These are phyloP conservation scores for Urechis unicinctus DNA, from an alignment of 2,888 invertebrate species.

Conservation along the genomic window DNA sequence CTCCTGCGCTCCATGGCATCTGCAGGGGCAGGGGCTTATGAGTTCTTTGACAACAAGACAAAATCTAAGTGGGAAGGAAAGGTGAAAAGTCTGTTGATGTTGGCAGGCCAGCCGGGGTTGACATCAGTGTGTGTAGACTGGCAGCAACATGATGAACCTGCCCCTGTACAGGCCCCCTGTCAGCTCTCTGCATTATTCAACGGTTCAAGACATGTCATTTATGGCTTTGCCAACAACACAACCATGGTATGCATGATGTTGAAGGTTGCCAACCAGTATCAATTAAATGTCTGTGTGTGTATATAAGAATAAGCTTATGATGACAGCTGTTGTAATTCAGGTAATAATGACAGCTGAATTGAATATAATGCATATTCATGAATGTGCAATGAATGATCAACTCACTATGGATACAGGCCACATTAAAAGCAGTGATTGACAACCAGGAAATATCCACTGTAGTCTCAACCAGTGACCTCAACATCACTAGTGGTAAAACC, in stretches of 20 bases:
- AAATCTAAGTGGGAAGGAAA: constrained; percentile 46
- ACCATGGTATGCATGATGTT: no score
- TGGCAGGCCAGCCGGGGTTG: constrained; percentile 41
- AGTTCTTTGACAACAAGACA: constrained; percentile 38
- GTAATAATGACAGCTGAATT: no score
- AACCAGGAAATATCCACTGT: constrained; percentile 43
- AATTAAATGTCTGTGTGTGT: no score
- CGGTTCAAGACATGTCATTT: constrained; percentile 44
- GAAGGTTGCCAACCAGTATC: no score
- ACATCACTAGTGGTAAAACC: constrained; percentile 41
- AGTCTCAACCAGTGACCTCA: constrained; percentile 44
- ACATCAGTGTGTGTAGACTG: no score
- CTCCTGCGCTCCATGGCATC: constrained; percentile 33
- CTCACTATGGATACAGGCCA: constrained; percentile 40
- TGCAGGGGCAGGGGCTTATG: constrained; percentile 39
- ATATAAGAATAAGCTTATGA: no score
- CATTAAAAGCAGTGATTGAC: constrained; percentile 39
- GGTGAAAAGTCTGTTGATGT: constrained; percentile 34
- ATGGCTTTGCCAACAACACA: constrained; percentile 45
- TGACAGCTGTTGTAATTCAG: no score
- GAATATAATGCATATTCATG: no score
- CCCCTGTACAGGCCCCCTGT: constrained; percentile 39
- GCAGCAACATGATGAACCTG: constrained; percentile 22
- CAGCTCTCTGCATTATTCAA: constrained; percentile 45
- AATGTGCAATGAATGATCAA: no score